Evolutionary conservation across 2,113 vertebrate species (phyloP), one percentile per base, ranked within the genome.

Genomic region (Aspiorhynchus laticeps): DNA sequence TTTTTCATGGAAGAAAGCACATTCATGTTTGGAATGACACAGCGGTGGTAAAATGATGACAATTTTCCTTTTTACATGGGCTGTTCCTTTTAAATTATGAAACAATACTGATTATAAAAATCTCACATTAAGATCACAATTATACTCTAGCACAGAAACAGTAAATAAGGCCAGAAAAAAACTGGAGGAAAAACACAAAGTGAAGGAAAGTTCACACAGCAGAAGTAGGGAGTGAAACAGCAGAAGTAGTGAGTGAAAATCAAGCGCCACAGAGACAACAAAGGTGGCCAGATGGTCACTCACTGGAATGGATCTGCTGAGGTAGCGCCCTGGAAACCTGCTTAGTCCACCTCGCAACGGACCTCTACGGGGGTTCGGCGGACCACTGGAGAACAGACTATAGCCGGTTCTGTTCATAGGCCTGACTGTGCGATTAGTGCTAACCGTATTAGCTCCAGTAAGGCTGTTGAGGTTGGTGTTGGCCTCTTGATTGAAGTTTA

Each of bases 231-330:
- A 26, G 36, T 19, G 21, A 14, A 11, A 33, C 15, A 56, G 19
- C 33, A 43, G 80, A 65, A 11, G n/a, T 15, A 38, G 78, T 6
- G 33, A 38, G 53, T 10, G 46, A 43, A 65, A 65, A 46, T 46
- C 80, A 82, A 48, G 36, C 3, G 38, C 33, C 28, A 41, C 3
- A 59, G 33, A n/a, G 14, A 43, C 15, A 7, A 41, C 33, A 19
- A 43, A 85, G 83, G 26, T 5, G 11, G 33, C 53, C 51, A 56
- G 19, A 81, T 7, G 82, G 83, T 84, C 79, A 97, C 96, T 97
- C 96, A 97, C 96, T 51, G 96, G 95, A 91, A 95, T 95, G 41
- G 95, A 97, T 31, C 93, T 95, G 92, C 93, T 97, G 89, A 96
- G 95, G 93, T 92, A 96, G 86, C 87, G 89, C 67, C 92, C 92